phyloP scores from a whole-genome alignment of 2,888 invertebrate genomes.

The Ommatoiulus sabulosus region DNA sequence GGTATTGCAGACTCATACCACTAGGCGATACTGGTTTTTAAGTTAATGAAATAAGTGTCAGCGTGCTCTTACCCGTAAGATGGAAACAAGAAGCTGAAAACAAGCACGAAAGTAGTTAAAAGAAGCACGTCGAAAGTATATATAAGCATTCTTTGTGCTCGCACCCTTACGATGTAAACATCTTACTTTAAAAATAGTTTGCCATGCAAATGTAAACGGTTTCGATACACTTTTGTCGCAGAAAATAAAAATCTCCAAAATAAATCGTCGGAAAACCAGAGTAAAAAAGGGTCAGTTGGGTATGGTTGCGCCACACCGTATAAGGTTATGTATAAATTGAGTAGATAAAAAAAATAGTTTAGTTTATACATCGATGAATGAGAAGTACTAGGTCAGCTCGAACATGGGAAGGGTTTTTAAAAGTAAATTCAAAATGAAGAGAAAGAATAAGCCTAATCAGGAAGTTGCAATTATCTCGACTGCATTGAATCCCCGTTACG shows the following conservation, averaged over 20 bases:
- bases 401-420: background rate
- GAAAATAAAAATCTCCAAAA: background rate
- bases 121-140: too few species aligned
- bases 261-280: background rate
- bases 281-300: slow-evolving; percentile 32
- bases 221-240: background rate
- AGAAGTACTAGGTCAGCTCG: slow-evolving; percentile 25
- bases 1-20: background rate
- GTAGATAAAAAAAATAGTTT: background rate
- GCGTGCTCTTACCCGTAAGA: too few species aligned
- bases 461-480: slow-evolving; percentile 7
- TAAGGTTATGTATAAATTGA: slow-evolving; percentile 21
- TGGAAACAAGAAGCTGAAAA: too few species aligned
- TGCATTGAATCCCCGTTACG: background rate
- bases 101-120: too few species aligned
- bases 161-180: too few species aligned
- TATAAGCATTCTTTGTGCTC: too few species aligned
- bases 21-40: background rate
- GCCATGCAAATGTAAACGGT: too few species aligned
- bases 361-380: slow-evolving; percentile 5
- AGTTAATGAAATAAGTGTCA: background rate
- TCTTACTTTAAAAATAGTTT: too few species aligned
- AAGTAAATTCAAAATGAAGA: background rate
- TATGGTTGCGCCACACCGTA: slow-evolving; percentile 28
- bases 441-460: background rate